Conservation (phyloP, 2,113 vertebrate genomes). For the Cyprinus carpio region DNA sequence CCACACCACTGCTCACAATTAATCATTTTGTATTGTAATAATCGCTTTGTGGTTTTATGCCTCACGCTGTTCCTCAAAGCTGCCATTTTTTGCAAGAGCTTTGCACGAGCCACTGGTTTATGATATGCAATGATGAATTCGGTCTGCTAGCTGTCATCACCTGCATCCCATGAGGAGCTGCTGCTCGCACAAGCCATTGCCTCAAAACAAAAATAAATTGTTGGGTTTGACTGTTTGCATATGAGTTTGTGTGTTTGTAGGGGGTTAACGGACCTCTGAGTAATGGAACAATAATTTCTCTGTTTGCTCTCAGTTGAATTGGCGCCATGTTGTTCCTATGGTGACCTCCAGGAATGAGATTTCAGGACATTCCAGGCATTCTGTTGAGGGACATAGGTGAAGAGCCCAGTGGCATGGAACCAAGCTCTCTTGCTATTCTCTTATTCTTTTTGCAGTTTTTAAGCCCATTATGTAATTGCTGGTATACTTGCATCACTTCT, state of each 20-base stretch:
- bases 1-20: not conserved
- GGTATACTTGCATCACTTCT: conserved; percentile 8
- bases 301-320: conserved; percentile 62
- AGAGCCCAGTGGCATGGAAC: conserved; percentile 38
- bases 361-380: conserved; percentile 67
- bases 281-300: conserved; percentile 66
- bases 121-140: conserved; percentile 21
- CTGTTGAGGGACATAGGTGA: conserved; percentile 52
- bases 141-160: conserved; percentile 27
- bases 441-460: not conserved
- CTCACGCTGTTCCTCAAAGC: not conserved
- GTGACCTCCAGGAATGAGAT: conserved; percentile 61
- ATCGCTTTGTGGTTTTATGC: conserved; percentile 9
- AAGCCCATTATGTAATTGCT: conserved; percentile 50
- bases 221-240: conserved; percentile 51
- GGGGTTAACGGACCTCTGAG: conserved; percentile 51
- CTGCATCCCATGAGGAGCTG: conserved; percentile 24
- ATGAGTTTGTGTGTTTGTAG: conserved; percentile 52
- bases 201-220: conserved; percentile 60
- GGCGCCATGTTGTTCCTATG: conserved; percentile 57
- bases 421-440: not conserved
- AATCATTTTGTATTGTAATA: conserved; percentile 6
- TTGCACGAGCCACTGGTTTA: not conserved
- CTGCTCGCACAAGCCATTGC: conserved; percentile 37
- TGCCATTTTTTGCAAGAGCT: not conserved